A percentile compares a stretch with the other conserved stretches of the same genome.
phyloP scores from a whole-genome alignment of 2,888 invertebrate genomes.

The Byasa hedistus region DNA sequence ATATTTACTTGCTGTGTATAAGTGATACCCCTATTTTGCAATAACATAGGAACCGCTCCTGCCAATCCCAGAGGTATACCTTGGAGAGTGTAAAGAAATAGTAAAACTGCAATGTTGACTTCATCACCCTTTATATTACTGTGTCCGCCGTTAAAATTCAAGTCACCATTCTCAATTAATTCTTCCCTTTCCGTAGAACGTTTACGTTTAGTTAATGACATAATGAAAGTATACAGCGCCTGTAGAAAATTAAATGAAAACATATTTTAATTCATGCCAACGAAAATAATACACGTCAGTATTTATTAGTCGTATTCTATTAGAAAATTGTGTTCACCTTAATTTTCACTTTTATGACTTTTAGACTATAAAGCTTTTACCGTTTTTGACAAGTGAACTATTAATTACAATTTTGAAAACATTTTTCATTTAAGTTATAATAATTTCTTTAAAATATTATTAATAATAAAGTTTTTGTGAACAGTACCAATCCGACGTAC shows the following conservation, averaged over 20 bases:
- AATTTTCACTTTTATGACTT: slow-evolving; percentile 50
- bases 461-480: background rate
- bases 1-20: slow-evolving; percentile 91
- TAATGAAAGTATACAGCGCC: slow-evolving; percentile 59
- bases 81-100: slow-evolving; percentile 96
- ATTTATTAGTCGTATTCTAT: slow-evolving; percentile 26
- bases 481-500: background rate
- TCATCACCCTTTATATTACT: slow-evolving; percentile 86
- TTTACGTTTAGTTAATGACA: slow-evolving; percentile 71
- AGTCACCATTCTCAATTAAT: slow-evolving; percentile 68
- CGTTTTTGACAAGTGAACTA: background rate
- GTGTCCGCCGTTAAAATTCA: slow-evolving; percentile 42
- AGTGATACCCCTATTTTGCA: slow-evolving; percentile 94
- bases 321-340: slow-evolving; percentile 50
- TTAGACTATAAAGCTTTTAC: background rate
- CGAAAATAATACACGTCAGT: slow-evolving; percentile 62
- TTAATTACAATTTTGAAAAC: background rate
- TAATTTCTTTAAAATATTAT: background rate
- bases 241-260: slow-evolving; percentile 43
- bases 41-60: slow-evolving; percentile 95
- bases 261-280: slow-evolving; percentile 40
- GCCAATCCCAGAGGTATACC: slow-evolving; percentile 97
- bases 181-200: slow-evolving; percentile 62
- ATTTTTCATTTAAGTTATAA: slow-evolving; percentile 9
- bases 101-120: slow-evolving; percentile 89